phyloP scores from a whole-genome alignment of 1,140 invertebrate genomes.

The Coptotermes formosanus region DNA sequence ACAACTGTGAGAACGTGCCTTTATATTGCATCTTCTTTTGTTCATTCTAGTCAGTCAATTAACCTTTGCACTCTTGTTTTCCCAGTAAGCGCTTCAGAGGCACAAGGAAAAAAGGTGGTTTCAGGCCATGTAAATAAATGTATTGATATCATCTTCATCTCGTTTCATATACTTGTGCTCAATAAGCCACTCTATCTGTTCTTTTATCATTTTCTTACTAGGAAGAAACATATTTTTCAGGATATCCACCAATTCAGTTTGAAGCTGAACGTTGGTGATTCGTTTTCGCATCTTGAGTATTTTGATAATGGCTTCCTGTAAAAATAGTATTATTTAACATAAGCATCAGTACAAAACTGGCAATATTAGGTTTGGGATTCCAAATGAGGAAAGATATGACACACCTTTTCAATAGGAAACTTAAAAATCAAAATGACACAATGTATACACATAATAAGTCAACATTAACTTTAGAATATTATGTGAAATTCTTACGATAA shows the following conservation, averaged over 20 bases:
- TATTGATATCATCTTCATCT: constrained; percentile 96
- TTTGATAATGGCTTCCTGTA: constrained; percentile 97
- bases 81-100: background rate
- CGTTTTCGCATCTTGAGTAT: constrained; percentile 97
- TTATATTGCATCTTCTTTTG: background rate
- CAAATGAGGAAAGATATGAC: too few relatives aligned
- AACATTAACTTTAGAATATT: too few relatives aligned
- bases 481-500: too few relatives aligned
- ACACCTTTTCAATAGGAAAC: too few relatives aligned
- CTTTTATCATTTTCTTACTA: constrained; percentile 98
- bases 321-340: constrained; percentile 37
- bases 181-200: constrained; percentile 98
- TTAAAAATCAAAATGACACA: too few relatives aligned
- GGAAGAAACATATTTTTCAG: constrained; percentile 99
- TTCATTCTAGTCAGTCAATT: too few relatives aligned
- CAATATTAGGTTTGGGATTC: too few relatives aligned
- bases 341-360: too few relatives aligned
- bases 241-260: constrained; percentile 96
- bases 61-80: background rate
- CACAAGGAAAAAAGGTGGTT: background rate
- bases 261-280: constrained; percentile 90
- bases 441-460: too few relatives aligned
- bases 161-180: constrained; percentile 97
- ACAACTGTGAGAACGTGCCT: background rate
- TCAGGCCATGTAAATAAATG: constrained; percentile 97